Conservation (phyloP, 2,888 invertebrate species). For the Callimorpha dominula region DNA sequence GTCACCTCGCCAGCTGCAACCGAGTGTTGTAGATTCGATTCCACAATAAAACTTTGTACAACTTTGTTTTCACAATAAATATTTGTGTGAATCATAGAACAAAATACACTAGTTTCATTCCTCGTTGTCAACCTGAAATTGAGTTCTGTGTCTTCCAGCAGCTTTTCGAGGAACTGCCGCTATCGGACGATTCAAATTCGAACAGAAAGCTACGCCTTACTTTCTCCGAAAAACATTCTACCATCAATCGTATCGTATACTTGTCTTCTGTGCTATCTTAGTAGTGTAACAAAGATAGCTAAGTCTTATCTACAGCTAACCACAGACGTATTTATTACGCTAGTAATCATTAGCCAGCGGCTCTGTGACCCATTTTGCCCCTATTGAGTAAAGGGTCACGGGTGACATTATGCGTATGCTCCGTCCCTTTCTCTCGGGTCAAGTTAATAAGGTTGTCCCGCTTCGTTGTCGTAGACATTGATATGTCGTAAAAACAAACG, state of each 20-base stretch:
- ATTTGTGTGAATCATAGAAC: too few species aligned
- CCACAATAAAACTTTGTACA: too few species aligned
- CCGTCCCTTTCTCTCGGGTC: slow-evolving; percentile 8
- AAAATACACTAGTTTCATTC: too few species aligned
- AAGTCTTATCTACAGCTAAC: neutral
- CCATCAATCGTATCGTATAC: neutral
- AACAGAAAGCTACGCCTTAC: neutral
- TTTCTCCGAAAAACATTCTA: neutral
- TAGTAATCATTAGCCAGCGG: slow-evolving; percentile 27
- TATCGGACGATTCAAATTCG: neutral
- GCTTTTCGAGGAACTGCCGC: too few species aligned
- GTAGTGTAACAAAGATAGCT: neutral
- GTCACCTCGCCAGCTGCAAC: too few species aligned
- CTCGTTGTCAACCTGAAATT: too few species aligned
- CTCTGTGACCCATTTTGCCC: slow-evolving; percentile 44
- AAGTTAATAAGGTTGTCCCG: neutral
- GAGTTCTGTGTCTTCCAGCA: too few species aligned
- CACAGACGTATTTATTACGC: slow-evolving; percentile 1
- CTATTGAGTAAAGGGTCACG: slow-evolving; percentile 22
- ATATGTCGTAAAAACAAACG: slow-evolving; percentile 1
- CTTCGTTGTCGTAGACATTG: neutral
- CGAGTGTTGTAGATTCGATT: too few species aligned
- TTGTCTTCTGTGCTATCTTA: neutral
- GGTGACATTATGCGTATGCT: slow-evolving; percentile 8
- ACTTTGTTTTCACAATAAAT: too few species aligned